Conservation (phyloP, 1,140 invertebrate genomes). For the Trichomalopsis sarcophagae region DNA sequence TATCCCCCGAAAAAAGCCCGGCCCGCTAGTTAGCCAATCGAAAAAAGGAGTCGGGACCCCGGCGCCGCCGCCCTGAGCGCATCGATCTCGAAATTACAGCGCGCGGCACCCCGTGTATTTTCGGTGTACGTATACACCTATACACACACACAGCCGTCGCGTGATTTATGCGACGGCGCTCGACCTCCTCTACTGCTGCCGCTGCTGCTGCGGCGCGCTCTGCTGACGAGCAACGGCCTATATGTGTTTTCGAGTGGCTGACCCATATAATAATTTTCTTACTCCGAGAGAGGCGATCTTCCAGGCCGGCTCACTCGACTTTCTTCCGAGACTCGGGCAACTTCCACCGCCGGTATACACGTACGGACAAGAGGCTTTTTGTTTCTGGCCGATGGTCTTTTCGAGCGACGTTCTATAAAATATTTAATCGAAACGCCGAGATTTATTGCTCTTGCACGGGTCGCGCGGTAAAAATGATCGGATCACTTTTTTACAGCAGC, state of each 20-base stretch:
- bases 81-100: constrained; percentile 1
- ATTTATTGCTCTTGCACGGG: not conserved
- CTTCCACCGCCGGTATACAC: not conserved
- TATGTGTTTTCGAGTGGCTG: constrained; percentile 39
- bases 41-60: not conserved
- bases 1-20: not conserved
- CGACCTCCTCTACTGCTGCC: constrained; percentile 3
- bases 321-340: not conserved
- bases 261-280: constrained; percentile 47
- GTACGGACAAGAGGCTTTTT: not conserved
- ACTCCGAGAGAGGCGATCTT: not conserved
- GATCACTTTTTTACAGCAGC: not conserved
- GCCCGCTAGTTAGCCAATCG: not conserved
- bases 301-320: not conserved
- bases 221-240: constrained; percentile 34
- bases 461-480: not conserved
- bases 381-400: not conserved
- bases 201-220: not conserved
- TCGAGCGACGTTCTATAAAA: not conserved
- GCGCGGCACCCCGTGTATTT: not conserved
- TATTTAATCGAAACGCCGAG: not conserved
- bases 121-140: not conserved
- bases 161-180: constrained; percentile 46
- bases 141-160: not conserved
- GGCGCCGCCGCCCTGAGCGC: not conserved